Conservation (phyloP, 2,113 vertebrate species). For the Entelurus aequoreus region DNA sequence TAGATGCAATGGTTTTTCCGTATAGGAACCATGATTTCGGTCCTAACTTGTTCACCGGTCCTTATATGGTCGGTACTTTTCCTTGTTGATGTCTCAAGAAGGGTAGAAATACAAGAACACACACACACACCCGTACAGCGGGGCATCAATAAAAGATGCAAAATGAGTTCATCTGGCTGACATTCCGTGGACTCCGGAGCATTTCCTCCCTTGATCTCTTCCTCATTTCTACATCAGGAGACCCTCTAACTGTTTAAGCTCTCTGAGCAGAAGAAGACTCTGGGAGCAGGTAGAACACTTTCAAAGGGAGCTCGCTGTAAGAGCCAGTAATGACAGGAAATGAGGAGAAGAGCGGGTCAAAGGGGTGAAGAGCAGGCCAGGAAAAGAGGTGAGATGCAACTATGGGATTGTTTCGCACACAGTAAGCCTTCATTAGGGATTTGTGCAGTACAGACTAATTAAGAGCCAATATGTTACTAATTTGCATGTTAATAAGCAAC, state of each 20-base stretch:
- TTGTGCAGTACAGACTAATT: too few species aligned
- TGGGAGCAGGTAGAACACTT: not conserved
- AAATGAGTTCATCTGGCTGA: conserved; percentile 46
- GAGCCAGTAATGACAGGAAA: conserved; percentile 1
- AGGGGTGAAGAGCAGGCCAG: not conserved
- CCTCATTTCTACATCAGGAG: conserved; percentile 21
- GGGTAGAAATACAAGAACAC: not conserved
- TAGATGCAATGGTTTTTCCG: too few species aligned
- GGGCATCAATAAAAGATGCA: conserved; percentile 1
- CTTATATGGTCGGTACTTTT: too few species aligned
- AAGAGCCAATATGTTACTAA: too few species aligned
- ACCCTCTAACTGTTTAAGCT: conserved; percentile 1
- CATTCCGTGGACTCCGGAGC: conserved; percentile 10
- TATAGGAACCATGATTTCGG: too few species aligned
- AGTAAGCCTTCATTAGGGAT: too few species aligned
- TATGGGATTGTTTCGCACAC: too few species aligned
- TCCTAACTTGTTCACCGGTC: too few species aligned
- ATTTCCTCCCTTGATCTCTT: conserved; percentile 31
- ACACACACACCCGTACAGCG: conserved; percentile 7
- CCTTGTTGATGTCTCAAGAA: too few species aligned
- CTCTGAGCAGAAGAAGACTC: not conserved
- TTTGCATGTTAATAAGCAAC: too few species aligned
- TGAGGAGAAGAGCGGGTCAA: not conserved
- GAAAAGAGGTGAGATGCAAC: too few species aligned
- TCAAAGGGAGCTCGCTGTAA: not conserved